phyloP scores from a whole-genome alignment of 2,888 invertebrate species.

The Scaptomyza polygonia region DNA sequence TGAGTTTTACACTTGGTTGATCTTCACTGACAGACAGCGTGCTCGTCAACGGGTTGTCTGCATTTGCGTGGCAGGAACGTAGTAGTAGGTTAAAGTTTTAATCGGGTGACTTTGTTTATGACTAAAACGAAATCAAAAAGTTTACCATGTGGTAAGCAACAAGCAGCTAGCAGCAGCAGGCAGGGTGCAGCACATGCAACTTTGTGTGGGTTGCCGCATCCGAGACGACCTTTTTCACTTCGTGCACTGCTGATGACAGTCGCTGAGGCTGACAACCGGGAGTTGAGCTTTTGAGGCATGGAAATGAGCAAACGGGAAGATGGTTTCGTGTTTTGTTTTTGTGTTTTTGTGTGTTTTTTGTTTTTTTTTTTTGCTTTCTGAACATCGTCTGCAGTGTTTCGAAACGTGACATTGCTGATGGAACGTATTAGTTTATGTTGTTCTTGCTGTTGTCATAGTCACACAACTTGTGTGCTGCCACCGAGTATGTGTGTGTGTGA shows the following conservation, averaged over 20 bases:
- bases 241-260: slow-evolving; percentile 50
- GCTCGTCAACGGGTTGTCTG: slow-evolving; percentile 39
- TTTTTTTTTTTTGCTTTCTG: slow-evolving; percentile 1
- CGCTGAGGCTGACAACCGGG: slow-evolving; percentile 24
- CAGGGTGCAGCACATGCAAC: slow-evolving; percentile 56
- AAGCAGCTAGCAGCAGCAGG: slow-evolving; percentile 15
- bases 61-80: slow-evolving; percentile 41
- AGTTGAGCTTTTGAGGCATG: slow-evolving; percentile 28
- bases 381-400: slow-evolving; percentile 42
- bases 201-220: slow-evolving; percentile 28
- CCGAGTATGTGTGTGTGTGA: slow-evolving; percentile 26
- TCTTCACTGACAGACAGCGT: slow-evolving; percentile 46
- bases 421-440: slow-evolving; percentile 10
- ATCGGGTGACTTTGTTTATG: slow-evolving; percentile 62
- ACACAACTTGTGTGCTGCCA: slow-evolving; percentile 17
- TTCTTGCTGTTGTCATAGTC: slow-evolving; percentile 15
- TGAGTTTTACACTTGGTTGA: slow-evolving; percentile 61
- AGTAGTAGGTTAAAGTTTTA: slow-evolving; percentile 56
- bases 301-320: slow-evolving; percentile 15
- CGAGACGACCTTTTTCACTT: background rate
- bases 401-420: slow-evolving; percentile 53
- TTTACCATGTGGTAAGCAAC: slow-evolving; percentile 58
- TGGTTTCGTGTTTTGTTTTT: background rate
- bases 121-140: slow-evolving; percentile 65
- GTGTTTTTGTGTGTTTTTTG: background rate